phyloP scores from a whole-genome alignment of 2,113 vertebrate genomes.

The Phalacrocorax aristotelis region DNA sequence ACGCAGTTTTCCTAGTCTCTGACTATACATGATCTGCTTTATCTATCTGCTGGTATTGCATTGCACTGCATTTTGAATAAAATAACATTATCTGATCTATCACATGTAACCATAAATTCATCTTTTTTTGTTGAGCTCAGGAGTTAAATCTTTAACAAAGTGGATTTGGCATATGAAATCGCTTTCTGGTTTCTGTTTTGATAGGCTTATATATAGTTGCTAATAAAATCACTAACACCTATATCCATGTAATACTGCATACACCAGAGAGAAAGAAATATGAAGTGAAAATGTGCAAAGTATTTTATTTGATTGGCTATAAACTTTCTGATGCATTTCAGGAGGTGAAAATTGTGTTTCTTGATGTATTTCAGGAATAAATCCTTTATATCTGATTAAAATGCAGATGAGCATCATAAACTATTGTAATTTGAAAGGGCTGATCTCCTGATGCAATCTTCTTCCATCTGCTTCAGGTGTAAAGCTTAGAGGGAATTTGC shows the following conservation, averaged over 20 bases:
- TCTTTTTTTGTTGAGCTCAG: background rate
- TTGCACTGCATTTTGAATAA: background rate
- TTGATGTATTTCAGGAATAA: conserved; percentile 62
- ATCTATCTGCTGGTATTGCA: background rate
- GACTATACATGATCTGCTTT: background rate
- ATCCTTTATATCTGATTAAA: conserved; percentile 72
- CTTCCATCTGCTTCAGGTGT: conserved; percentile 69
- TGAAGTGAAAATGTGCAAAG: conserved; percentile 34
- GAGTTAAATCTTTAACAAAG: conserved; percentile 14
- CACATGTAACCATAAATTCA: background rate
- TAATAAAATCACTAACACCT: conserved; percentile 27
- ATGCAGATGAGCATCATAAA: conserved; percentile 70
- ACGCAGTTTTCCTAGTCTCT: background rate
- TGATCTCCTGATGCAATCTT: conserved; percentile 53
- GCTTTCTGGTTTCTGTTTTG: background rate
- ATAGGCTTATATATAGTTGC: background rate
- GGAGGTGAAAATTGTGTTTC: conserved; percentile 53
- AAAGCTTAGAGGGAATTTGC: conserved; percentile 50
- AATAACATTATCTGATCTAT: background rate
- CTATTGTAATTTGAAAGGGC: conserved; percentile 61
- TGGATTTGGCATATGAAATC: background rate
- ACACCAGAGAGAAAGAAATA: background rate
- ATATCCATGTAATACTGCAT: background rate
- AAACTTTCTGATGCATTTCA: conserved; percentile 59
- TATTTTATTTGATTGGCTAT: conserved; percentile 57